Evolutionary conservation across 2,888 invertebrate species (phyloP), one percentile per base, ranked within the genome.

Genomic region (Aphodius granarius): DNA sequence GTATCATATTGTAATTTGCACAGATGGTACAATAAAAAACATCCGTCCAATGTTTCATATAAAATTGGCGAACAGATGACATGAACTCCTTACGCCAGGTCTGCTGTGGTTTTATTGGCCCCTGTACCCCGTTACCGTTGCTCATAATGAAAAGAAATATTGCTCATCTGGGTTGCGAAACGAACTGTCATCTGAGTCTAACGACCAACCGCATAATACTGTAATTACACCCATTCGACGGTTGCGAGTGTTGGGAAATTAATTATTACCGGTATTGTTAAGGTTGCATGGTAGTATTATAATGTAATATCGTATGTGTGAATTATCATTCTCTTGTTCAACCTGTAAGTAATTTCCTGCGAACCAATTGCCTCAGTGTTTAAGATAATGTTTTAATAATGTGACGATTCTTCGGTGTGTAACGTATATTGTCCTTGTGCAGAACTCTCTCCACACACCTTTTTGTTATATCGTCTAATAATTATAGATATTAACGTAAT

Each of bases 1-100:
- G 68, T 68, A 68, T 68, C 20, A 68, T 68, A 68, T 68, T 68
- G 68, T 68, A 68, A 68, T 68, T 68, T 68, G 19, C 17, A 16
- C 17, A 18, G 15, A n/a, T 9, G 15, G 65, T 19, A 22, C 68
- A n/a, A 19, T n/a, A 20, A 21, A 68, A 68, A 68, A 21, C 68
- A 68, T 2, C 43, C n/a, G 19, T 19, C 20, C 68, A n/a, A 68
- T 68, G 68, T 68, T 68, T 68, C 68, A 68, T 68, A 20, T 20
- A 22, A 68, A 68, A 68, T 68, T 9, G 68, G 21, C 68, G 68
- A 22, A 43, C 43, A 43, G 43, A 43, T 43, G 20, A n/a, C 21
- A 68, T n/a, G 68, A 18, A 19, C 20, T 21, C 68, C 68, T 20
- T n/a, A 22, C 68, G 20, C 68, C n/a, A 22, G 20, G 21, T 6